These are phyloP conservation scores for Noctua janthe DNA, from an alignment of 2,888 invertebrate species.

Conservation along the genomic window DNA sequence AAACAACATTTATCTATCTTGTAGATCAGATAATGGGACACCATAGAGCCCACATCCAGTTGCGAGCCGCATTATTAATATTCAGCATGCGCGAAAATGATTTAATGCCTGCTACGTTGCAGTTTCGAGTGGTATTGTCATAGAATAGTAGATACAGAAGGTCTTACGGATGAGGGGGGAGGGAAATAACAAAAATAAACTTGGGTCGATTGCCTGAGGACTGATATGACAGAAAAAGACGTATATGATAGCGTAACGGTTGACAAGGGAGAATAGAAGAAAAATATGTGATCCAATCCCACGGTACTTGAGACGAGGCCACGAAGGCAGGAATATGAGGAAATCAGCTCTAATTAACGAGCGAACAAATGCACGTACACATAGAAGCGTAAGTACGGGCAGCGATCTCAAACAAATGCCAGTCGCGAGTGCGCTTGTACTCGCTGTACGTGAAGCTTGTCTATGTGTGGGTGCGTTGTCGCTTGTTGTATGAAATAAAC, in stretches of 20 bases:
- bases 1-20: conserved; percentile 59
- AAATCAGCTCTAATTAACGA: background rate
- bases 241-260: background rate
- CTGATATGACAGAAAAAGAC: background rate
- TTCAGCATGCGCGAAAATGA: conserved; percentile 82
- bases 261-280: background rate
- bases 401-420: background rate
- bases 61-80: conserved; percentile 78
- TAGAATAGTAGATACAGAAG: conserved; percentile 1
- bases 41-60: conserved; percentile 55
- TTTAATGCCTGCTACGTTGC: conserved; percentile 70
- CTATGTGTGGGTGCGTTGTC: background rate
- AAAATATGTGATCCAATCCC: background rate
- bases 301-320: background rate
- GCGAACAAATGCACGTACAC: background rate
- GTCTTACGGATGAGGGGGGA: too few species aligned
- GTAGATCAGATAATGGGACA: conserved; percentile 62
- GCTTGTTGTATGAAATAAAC: background rate
- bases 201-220: background rate
- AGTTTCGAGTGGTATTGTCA: conserved; percentile 47
- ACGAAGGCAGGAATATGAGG: background rate
- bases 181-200: background rate
- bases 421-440: background rate
- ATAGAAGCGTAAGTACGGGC: background rate
- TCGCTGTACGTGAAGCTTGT: background rate